These are phyloP conservation scores for Eucidaris tribuloides DNA, from an alignment of 35 echinoderm and acorn worm genomes.

Conservation along the genomic window DNA sequence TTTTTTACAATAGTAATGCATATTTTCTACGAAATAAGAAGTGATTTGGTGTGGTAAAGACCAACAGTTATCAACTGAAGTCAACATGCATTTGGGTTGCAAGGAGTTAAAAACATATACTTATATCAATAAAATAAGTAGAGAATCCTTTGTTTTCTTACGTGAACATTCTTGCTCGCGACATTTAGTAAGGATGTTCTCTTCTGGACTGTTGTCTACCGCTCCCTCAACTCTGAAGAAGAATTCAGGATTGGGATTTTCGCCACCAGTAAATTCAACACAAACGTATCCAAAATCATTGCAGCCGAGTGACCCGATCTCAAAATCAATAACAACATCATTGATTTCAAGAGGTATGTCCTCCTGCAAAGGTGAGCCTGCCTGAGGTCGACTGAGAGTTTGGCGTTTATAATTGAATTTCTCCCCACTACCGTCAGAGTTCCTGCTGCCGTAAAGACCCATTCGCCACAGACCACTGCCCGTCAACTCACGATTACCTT, in stretches of 20 bases:
- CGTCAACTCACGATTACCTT: conserved; percentile 45
- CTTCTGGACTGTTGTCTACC: neutral
- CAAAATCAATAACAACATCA: conserved; percentile 61
- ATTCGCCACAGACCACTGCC: conserved; percentile 76
- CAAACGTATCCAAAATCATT: conserved; percentile 74
- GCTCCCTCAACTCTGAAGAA: conserved; percentile 36
- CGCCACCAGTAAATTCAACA: conserved; percentile 78
- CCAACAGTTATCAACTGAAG: too few species aligned
- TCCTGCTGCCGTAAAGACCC: conserved; percentile 72
- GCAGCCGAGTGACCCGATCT: conserved; percentile 74
- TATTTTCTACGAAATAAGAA: too few species aligned
- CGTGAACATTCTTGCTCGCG: conserved; percentile 69
- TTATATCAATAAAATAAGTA: too few species aligned
- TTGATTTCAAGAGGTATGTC: conserved; percentile 32
- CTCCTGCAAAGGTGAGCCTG: neutral
- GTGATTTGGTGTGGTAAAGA: too few species aligned
- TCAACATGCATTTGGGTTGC: too few species aligned
- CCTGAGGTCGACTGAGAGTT: conserved; percentile 20
- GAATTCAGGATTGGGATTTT: conserved; percentile 61
- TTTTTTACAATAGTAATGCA: too few species aligned
- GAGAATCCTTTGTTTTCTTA: too few species aligned
- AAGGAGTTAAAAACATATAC: too few species aligned
- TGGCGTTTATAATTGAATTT: conserved; percentile 55
- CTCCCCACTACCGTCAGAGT: conserved; percentile 42
- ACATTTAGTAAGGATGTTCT: conserved; percentile 40